A percentile compares a stretch with the other conserved stretches of the same genome.
These are phyloP conservation scores for Macroteleia sp. DNA, from an alignment of 2,888 invertebrate species.

Conservation along the genomic window DNA sequence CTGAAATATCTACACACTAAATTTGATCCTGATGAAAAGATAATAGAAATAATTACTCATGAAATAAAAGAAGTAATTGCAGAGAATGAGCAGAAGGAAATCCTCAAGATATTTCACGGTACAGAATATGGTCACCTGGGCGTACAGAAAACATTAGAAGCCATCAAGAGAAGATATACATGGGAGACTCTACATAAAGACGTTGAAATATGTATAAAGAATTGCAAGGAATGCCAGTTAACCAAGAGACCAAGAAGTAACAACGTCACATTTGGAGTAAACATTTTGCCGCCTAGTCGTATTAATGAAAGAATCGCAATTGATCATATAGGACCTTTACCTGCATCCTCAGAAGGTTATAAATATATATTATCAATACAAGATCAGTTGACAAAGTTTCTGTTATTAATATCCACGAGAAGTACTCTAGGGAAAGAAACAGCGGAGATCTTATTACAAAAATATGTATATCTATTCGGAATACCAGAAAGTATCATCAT, in stretches of 20 bases:
- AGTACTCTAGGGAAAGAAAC: not conserved
- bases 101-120: slow-evolving; percentile 1
- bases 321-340: slow-evolving; percentile 1
- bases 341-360: not conserved
- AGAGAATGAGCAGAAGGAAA: not conserved
- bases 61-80: not conserved
- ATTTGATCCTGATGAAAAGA: not conserved
- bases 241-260: not conserved
- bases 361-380: not conserved
- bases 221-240: slow-evolving; percentile 4
- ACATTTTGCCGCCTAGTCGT: not conserved
- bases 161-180: not conserved
- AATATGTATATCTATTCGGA: slow-evolving; percentile 3
- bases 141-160: not conserved
- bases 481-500: too few species aligned
- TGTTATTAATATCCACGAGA: not conserved
- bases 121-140: slow-evolving; percentile 3
- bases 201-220: not conserved
- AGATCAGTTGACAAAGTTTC: slow-evolving; percentile 2
- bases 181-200: not conserved
- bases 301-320: slow-evolving; percentile 2
- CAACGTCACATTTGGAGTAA: not conserved
- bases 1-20: slow-evolving; percentile 1
- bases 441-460: not conserved
- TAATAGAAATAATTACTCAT: not conserved